phyloP scores from a whole-genome alignment of 2,888 invertebrate genomes.

The Drosophila meridiana region DNA sequence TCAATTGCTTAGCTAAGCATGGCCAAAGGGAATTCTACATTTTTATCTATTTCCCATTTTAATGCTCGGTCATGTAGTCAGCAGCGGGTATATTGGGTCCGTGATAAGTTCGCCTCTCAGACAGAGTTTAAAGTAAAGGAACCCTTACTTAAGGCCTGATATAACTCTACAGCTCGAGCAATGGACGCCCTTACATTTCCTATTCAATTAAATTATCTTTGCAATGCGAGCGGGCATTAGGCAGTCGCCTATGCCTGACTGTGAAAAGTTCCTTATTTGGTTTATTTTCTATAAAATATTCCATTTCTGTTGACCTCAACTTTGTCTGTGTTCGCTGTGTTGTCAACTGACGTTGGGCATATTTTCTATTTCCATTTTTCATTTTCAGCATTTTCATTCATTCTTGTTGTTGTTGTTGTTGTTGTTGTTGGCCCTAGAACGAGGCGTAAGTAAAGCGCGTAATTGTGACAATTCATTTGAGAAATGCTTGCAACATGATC shows the following conservation, averaged over 20 bases:
- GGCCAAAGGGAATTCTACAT: background rate
- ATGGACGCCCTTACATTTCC: too few relatives aligned
- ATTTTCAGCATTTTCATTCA: constrained; percentile 15
- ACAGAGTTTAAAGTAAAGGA: too few relatives aligned
- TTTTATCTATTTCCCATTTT: background rate
- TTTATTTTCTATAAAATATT: background rate
- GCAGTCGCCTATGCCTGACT: background rate
- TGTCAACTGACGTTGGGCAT: constrained; percentile 50
- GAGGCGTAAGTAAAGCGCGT: constrained; percentile 40
- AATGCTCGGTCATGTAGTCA: background rate
- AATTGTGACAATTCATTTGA: constrained; percentile 50
- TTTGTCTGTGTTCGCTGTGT: constrained; percentile 14
- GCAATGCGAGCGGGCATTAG: background rate
- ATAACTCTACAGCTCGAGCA: too few relatives aligned
- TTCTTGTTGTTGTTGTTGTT: constrained; percentile 6
- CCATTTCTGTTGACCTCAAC: background rate
- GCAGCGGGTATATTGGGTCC: background rate
- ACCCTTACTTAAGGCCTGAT: too few relatives aligned
- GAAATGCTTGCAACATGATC: constrained; percentile 19
- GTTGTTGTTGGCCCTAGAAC: constrained; percentile 11
- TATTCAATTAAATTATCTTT: too few relatives aligned
- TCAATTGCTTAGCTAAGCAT: background rate
- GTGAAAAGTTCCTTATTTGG: constrained; percentile 23
- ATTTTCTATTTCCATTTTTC: constrained; percentile 37
- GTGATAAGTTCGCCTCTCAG: background rate